These are phyloP conservation scores for Automeris io DNA, from an alignment of 2,888 invertebrate species.

Conservation along the genomic window DNA sequence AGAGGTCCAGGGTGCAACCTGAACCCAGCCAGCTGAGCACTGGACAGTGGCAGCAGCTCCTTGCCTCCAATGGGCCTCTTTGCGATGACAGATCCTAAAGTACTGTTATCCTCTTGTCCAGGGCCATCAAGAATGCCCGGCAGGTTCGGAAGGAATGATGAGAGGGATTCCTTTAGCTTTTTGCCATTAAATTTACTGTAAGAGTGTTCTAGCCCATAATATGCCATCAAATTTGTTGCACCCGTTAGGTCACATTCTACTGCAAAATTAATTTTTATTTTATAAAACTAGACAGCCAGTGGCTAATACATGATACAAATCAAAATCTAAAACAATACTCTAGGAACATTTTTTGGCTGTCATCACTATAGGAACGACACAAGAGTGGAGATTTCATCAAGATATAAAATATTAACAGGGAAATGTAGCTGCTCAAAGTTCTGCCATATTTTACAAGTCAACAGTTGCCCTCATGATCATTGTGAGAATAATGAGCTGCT, in stretches of 20 bases:
- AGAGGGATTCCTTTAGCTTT: conserved; percentile 95
- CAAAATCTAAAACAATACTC: too few species aligned
- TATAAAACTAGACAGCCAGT: conserved; percentile 5
- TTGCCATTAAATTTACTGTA: conserved; percentile 98
- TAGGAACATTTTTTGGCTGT: too few species aligned
- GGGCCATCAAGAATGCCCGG: conserved; percentile 97
- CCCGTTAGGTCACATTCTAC: conserved; percentile 96
- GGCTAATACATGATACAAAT: too few species aligned
- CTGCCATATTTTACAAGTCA: too few species aligned
- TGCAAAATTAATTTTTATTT: conserved; percentile 65
- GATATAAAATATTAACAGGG: too few species aligned
- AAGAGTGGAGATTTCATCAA: too few species aligned
- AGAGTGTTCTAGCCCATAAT: conserved; percentile 97
- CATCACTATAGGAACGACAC: too few species aligned
- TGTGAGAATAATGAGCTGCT: too few species aligned
- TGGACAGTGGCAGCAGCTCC: conserved; percentile 90
- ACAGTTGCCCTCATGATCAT: too few species aligned
- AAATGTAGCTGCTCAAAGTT: too few species aligned
- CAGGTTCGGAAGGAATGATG: conserved; percentile 95
- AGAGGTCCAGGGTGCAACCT: conserved; percentile 96
- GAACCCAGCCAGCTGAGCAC: conserved; percentile 94
- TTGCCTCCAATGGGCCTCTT: conserved; percentile 94
- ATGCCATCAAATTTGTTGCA: conserved; percentile 97
- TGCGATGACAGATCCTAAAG: conserved; percentile 94
- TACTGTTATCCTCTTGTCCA: conserved; percentile 90